Conservation (phyloP, 2,888 invertebrate species). For the Brachylomia viminalis region DNA sequence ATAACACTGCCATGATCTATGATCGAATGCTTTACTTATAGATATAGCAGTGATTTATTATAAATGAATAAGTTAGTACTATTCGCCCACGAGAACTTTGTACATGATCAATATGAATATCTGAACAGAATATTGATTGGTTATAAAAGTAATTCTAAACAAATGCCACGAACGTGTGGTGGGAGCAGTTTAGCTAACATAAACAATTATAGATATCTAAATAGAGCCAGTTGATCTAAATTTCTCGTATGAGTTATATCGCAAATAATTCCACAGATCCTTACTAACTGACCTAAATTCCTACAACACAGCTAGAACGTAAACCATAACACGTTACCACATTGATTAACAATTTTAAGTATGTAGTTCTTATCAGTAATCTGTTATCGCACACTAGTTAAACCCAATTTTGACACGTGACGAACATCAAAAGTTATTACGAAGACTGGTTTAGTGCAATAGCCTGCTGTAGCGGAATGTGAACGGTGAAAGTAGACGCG, state of each 20-base stretch:
- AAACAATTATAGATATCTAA: conserved; percentile 39
- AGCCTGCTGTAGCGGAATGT: conserved; percentile 82
- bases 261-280: conserved; percentile 35
- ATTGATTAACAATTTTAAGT: conserved; percentile 61
- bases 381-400: conserved; percentile 73
- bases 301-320: conserved; percentile 59
- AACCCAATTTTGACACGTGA: conserved; percentile 77
- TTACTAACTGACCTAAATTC: conserved; percentile 69
- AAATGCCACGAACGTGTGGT: conserved; percentile 33
- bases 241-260: conserved; percentile 27
- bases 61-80: conserved; percentile 5
- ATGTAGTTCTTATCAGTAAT: conserved; percentile 70
- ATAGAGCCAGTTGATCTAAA: conserved; percentile 40
- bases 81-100: not conserved
- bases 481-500: conserved; percentile 88
- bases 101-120: conserved; percentile 19
- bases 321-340: conserved; percentile 69
- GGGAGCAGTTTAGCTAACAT: conserved; percentile 37
- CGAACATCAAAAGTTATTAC: conserved; percentile 73
- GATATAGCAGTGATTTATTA: conserved; percentile 32
- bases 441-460: conserved; percentile 80
- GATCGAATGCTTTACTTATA: conserved; percentile 22
- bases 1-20: conserved; percentile 36
- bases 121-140: conserved; percentile 35
- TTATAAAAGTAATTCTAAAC: conserved; percentile 31